Evolutionary conservation across 1,140 invertebrate species (phyloP).

Genomic region (Cydia fagiglandana): DNA sequence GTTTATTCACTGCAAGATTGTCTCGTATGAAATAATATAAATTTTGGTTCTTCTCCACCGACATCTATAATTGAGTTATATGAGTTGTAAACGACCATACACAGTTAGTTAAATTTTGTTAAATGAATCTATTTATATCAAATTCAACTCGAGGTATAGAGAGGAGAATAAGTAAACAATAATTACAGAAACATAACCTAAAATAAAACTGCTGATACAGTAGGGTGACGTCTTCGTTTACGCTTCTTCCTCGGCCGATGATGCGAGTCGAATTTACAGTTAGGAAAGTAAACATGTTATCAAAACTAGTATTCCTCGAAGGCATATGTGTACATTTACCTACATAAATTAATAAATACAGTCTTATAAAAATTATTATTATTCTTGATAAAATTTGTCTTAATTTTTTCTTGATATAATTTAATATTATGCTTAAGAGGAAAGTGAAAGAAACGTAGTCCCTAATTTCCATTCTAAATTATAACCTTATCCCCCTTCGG

Average conservation of each 20-base stretch:
- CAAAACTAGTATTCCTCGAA: constrained; percentile 14
- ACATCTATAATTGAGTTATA: not conserved
- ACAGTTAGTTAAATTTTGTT: not conserved
- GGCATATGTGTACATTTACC: not conserved
- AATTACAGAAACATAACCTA: constrained; percentile 21
- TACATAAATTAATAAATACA: too few relatives aligned
- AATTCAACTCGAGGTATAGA: not conserved
- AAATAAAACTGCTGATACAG: not conserved
- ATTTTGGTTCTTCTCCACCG: not conserved
- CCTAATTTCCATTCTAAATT: too few relatives aligned
- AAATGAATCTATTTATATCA: not conserved
- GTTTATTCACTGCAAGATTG: constrained; percentile 12
- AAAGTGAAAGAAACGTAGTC: too few relatives aligned
- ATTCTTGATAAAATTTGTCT: too few relatives aligned
- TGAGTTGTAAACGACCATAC: not conserved
- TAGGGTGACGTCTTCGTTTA: constrained; percentile 21
- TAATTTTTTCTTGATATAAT: too few relatives aligned
- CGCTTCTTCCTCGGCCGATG: constrained; percentile 21
- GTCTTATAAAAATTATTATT: too few relatives aligned
- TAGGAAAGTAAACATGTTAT: constrained; percentile 30
- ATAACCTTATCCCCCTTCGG: too few relatives aligned
- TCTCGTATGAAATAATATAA: not conserved
- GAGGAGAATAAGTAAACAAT: not conserved
- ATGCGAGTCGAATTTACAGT: constrained; percentile 29
- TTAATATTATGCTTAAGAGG: too few relatives aligned